Evolutionary conservation across 2,888 invertebrate species (phyloP), one percentile per base, ranked within the genome.

Genomic region (Eristalis pertinax): DNA sequence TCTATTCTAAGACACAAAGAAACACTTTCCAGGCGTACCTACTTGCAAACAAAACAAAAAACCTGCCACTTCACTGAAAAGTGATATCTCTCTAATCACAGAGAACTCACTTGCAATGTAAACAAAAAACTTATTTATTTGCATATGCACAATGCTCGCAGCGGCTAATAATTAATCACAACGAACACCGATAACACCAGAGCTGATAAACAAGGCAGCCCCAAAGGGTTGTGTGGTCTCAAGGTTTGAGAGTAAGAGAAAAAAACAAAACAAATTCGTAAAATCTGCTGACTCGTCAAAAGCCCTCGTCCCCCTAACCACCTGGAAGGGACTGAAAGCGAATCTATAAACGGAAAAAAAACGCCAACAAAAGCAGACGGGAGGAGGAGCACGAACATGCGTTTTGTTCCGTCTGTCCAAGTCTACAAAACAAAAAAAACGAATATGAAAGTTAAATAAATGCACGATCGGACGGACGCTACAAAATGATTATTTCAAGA

Each of bases 91-190:
- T 26, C 24, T 11, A 41, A 73, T 50, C 19, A 19, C 19, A 19
- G 50, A n/a, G n/a, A n/a, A n/a, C 32, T 50, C 60, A 58, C 4
- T 29, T 10, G 13, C 19, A 62, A 65, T 43, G 68, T 41, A 69
- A 69, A 26, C 56, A 50, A 68, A 58, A 29, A 65, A 69, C 73
- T 72, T 67, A 56, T 67, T 70, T 26, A 67, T 77, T 35, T 81
- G 41, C 76, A 60, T 67, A 26, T 58, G 15, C 19, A 8, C 35
- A 50, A 50, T 19, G 19, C 50, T 19, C 19, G 8, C 50, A 19
- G 50, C 50, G 50, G n/a, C n/a, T 19, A 50, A 19, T 19, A 19
- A 19, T n/a, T 8, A 50, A 50, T 19, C 50, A 8, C 2, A 50
- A 15, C 5, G 15, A 15, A 15, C 4, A 43, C n/a, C 38, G 73